Conservation (phyloP, 2,888 invertebrate genomes). For the Eucera pruinosa region DNA sequence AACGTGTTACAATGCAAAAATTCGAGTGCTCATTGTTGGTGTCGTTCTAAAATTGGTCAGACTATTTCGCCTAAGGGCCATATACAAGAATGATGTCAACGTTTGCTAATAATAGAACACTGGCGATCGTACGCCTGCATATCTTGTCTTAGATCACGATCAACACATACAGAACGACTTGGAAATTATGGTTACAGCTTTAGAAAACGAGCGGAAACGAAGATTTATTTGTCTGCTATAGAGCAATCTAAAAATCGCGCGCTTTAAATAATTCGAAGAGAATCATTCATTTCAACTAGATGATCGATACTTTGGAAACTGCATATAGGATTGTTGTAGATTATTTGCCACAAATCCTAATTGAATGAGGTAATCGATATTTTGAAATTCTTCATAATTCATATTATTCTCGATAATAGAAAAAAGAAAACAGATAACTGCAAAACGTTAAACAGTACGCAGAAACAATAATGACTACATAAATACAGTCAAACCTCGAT, state of each 20-base stretch:
- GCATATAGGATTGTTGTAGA: background rate
- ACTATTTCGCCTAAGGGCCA: slow-evolving; percentile 21
- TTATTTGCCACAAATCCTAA: background rate
- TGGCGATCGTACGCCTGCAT: background rate
- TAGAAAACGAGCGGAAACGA: slow-evolving; percentile 10
- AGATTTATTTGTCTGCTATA: background rate
- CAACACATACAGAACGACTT: slow-evolving; percentile 5
- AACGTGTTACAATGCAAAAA: background rate
- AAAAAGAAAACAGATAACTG: too few species aligned
- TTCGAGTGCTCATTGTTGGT: background rate
- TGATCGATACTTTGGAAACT: background rate
- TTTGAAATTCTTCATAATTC: slow-evolving; percentile 1
- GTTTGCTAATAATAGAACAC: slow-evolving; percentile 52
- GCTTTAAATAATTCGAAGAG: background rate
- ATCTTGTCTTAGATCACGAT: slow-evolving; percentile 26
- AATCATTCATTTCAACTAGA: background rate
- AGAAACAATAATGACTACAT: too few species aligned
- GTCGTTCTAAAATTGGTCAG: slow-evolving; percentile 32
- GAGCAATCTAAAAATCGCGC: background rate
- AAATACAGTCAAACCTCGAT: too few species aligned
- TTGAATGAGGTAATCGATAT: slow-evolving; percentile 8
- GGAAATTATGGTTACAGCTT: slow-evolving; percentile 23
- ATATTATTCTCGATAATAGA: too few species aligned
- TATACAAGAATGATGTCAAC: slow-evolving; percentile 52
- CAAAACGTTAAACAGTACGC: too few species aligned